These are phyloP conservation scores for Pygmarrhopalites habei DNA, from an alignment of 1,140 invertebrate genomes.

Conservation along the genomic window DNA sequence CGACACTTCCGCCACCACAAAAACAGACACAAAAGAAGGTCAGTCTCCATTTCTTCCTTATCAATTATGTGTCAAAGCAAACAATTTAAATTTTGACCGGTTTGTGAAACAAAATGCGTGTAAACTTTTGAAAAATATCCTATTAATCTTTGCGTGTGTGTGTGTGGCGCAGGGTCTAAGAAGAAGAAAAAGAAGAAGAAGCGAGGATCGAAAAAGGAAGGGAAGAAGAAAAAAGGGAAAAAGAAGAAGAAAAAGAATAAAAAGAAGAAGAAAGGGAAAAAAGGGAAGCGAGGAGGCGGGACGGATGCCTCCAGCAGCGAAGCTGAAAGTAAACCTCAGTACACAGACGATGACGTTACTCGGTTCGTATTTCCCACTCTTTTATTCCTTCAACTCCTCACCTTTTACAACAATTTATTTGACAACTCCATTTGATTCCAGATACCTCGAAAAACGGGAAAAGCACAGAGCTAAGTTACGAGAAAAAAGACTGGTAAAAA, in stretches of 20 bases:
- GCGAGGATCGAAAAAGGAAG: slow-evolving; percentile 12
- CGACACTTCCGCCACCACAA: neutral
- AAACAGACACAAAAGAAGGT: neutral
- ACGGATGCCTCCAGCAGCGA: neutral
- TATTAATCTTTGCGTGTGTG: neutral
- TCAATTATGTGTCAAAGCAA: no score
- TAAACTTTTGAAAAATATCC: neutral
- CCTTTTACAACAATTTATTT: neutral
- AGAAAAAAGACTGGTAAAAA: slow-evolving; percentile 9
- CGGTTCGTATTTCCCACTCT: slow-evolving; percentile 1
- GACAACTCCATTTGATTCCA: neutral
- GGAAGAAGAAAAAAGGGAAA: slow-evolving; percentile 14
- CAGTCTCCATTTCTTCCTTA: neutral
- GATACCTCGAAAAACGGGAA: slow-evolving; percentile 8
- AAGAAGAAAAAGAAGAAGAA: slow-evolving; percentile 22
- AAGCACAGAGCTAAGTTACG: slow-evolving; percentile 9
- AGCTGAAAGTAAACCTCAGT: slow-evolving; percentile 15
- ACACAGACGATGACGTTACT: slow-evolving; percentile 22
- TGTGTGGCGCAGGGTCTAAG: neutral
- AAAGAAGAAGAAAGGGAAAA: slow-evolving; percentile 21
- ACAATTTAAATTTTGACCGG: no score
- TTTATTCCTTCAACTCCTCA: neutral
- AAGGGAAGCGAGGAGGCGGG: slow-evolving; percentile 5
- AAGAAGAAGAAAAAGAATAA: slow-evolving; percentile 28
- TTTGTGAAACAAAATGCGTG: no score